phyloP scores from a whole-genome alignment of 2,888 invertebrate genomes.

The Nemotelus nigrinus region DNA sequence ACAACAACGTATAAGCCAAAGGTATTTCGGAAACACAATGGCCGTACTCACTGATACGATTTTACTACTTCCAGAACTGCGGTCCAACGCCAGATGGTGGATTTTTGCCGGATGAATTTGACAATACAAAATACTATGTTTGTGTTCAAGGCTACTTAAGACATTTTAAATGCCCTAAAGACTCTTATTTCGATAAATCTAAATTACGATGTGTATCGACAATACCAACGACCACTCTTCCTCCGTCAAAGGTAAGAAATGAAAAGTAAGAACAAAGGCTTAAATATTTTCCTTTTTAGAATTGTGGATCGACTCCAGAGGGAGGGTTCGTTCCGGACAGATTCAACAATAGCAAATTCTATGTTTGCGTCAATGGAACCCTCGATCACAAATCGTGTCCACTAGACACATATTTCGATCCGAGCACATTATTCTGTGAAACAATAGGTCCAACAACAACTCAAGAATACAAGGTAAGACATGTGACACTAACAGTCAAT shows the following conservation, averaged over 20 bases:
- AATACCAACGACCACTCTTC: neutral
- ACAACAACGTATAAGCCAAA: constrained; percentile 2
- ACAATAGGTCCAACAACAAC: constrained; percentile 19
- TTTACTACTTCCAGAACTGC: neutral
- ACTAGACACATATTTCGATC: neutral
- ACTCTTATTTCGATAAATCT: neutral
- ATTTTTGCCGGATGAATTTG: constrained; percentile 6
- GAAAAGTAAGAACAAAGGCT: too few species aligned
- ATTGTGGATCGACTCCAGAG: constrained; percentile 17
- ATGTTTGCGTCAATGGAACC: constrained; percentile 8
- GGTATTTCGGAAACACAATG: neutral
- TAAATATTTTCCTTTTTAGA: constrained; percentile 6
- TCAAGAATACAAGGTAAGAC: too few species aligned
- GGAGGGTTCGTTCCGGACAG: constrained; percentile 14
- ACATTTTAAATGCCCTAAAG: neutral
- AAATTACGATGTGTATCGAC: neutral
- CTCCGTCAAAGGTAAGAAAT: neutral
- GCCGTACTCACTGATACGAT: neutral
- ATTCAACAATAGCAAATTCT: constrained; percentile 5
- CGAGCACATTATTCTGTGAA: neutral
- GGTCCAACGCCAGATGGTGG: constrained; percentile 22
- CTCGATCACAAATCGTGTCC: constrained; percentile 7
- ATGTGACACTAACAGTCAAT: too few species aligned
- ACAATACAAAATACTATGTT: constrained; percentile 14
- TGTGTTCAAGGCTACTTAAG: constrained; percentile 1